Percentiles rank a stretch among this genome's conserved stretches.
Evolutionary conservation across 2,888 invertebrate genomes (phyloP).

Genomic region (Andrena minutula): DNA sequence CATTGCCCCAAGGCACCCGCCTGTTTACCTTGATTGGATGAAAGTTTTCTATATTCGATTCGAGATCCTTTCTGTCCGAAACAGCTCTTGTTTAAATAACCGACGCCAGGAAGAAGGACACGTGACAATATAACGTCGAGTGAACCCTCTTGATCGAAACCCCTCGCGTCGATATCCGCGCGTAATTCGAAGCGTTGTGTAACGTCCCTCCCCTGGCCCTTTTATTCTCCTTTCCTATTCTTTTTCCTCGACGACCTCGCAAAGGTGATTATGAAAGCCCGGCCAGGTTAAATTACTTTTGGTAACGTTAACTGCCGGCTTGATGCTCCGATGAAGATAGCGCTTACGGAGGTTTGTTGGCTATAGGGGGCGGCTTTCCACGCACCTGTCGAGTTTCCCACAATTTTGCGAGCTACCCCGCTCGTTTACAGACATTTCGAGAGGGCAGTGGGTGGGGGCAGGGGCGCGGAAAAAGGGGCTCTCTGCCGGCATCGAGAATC

Average conservation of each 20-base stretch:
- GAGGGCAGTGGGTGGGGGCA: constrained; percentile 24
- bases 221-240: background rate
- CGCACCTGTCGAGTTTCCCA: constrained; percentile 74
- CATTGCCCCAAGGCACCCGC: background rate
- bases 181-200: constrained; percentile 14
- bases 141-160: constrained; percentile 10
- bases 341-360: constrained; percentile 64
- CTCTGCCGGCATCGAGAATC: constrained; percentile 59
- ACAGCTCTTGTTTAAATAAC: too few species aligned
- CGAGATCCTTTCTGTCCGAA: too few species aligned
- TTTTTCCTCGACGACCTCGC: constrained; percentile 18
- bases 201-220: background rate
- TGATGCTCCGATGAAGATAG: constrained; percentile 70
- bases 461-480: constrained; percentile 35
- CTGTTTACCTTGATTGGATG: background rate
- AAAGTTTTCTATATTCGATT: too few species aligned
- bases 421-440: constrained; percentile 71
- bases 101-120: background rate
- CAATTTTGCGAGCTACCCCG: constrained; percentile 66
- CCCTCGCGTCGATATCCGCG: constrained; percentile 4
- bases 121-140: background rate
- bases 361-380: constrained; percentile 55
- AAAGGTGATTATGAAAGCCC: constrained; percentile 69
- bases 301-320: constrained; percentile 71
- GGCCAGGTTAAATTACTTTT: constrained; percentile 72